Evolutionary conservation across 2,113 vertebrate species (phyloP).

Genomic region (Smithornis capensis): DNA sequence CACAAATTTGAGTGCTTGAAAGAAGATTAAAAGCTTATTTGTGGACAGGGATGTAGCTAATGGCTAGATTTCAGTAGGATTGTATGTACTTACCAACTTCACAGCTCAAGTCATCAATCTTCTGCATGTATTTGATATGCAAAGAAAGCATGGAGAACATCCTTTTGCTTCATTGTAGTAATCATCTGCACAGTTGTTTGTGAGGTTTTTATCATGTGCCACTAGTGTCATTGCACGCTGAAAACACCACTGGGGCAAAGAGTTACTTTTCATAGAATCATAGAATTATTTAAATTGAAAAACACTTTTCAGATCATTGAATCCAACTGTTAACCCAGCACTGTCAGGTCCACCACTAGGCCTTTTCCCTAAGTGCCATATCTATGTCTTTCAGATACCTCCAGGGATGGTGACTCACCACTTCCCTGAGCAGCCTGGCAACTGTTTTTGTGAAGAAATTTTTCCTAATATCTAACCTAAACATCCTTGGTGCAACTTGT

Average conservation of each 20-base stretch:
- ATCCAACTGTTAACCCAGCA: neutral
- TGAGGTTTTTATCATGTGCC: neutral
- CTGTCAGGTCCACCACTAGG: neutral
- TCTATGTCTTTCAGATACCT: neutral
- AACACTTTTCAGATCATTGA: neutral
- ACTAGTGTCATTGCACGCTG: neutral
- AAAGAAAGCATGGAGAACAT: neutral
- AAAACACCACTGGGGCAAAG: neutral
- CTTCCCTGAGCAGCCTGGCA: neutral
- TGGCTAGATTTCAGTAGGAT: conserved; percentile 20
- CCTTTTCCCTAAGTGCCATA: neutral
- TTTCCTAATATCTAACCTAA: neutral
- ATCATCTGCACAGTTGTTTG: neutral
- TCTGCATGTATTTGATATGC: neutral
- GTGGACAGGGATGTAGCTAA: neutral
- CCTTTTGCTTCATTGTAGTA: neutral
- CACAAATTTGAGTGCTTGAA: conserved; percentile 52
- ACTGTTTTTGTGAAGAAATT: neutral
- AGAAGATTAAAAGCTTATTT: conserved; percentile 61
- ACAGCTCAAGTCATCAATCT: conserved; percentile 9
- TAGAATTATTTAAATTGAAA: neutral
- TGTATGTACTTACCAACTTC: conserved; percentile 23
- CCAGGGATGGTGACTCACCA: neutral
- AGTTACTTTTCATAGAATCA: neutral
- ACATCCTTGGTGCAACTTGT: neutral